A percentile compares a stretch with the other conserved stretches of the same genome.
Evolutionary conservation across 2,113 vertebrate species (phyloP).

Genomic region (Hemichromis elongatus): DNA sequence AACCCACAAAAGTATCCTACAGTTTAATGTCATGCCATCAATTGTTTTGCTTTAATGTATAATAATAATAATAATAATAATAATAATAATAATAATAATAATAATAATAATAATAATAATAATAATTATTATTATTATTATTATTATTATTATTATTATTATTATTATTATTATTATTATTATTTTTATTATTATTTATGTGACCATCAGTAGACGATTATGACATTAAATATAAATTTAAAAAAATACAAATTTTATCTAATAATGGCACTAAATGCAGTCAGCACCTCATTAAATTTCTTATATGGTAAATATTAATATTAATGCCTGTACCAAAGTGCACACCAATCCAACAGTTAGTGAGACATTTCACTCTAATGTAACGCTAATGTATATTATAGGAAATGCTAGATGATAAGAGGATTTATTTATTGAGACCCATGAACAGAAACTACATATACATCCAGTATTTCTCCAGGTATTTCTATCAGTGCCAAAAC

Average conservation of each 20-base stretch:
- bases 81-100: too few species aligned
- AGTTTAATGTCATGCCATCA: background rate
- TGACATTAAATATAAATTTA: too few species aligned
- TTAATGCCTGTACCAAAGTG: background rate
- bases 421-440: background rate
- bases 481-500: background rate
- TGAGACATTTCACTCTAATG: background rate
- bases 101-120: background rate
- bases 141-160: too few species aligned
- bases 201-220: background rate
- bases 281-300: background rate
- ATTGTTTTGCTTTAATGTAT: background rate
- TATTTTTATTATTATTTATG: too few species aligned
- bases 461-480: background rate
- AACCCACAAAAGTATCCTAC: rapidly evolving
- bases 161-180: too few species aligned
- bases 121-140: too few species aligned
- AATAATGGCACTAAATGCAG: background rate
- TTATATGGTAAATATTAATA: background rate
- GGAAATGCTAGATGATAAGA: background rate
- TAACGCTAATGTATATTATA: background rate
- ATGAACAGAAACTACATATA: background rate
- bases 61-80: background rate
- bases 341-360: background rate
- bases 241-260: too few species aligned